Evolutionary conservation across 2,113 vertebrate species (phyloP).

Genomic region (Sylvilagus bachmani): DNA sequence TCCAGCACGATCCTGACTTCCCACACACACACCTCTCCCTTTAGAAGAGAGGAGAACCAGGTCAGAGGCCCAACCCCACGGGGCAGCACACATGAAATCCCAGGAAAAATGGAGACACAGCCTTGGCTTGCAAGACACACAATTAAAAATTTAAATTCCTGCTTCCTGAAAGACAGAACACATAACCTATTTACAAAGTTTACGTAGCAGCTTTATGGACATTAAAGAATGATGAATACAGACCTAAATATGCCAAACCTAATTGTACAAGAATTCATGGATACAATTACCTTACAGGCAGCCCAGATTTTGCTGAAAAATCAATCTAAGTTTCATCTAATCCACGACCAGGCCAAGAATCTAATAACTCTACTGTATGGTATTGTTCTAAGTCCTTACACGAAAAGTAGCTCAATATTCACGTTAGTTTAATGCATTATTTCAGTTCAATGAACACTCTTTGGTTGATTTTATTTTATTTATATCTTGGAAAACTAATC

Average conservation of each 20-base stretch:
- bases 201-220: neutral
- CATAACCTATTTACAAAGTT: neutral
- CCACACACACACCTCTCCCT: neutral
- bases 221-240: conserved; percentile 17
- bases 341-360: neutral
- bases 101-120: neutral
- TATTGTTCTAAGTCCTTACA: neutral
- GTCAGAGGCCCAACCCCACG: neutral
- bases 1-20: neutral
- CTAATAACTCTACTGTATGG: neutral
- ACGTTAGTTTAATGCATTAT: neutral
- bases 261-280: conserved; percentile 20
- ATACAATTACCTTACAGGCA: neutral
- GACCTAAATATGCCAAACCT: neutral
- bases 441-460: neutral
- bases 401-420: conserved; percentile 23
- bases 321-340: neutral
- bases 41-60: neutral
- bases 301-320: neutral
- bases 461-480: neutral
- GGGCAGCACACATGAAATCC: conserved; percentile 21
- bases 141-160: conserved; percentile 31
- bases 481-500: neutral
- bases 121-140: neutral
- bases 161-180: conserved; percentile 55